phyloP scores from a whole-genome alignment of 2,113 vertebrate species.

The Theropithecus gelada region DNA sequence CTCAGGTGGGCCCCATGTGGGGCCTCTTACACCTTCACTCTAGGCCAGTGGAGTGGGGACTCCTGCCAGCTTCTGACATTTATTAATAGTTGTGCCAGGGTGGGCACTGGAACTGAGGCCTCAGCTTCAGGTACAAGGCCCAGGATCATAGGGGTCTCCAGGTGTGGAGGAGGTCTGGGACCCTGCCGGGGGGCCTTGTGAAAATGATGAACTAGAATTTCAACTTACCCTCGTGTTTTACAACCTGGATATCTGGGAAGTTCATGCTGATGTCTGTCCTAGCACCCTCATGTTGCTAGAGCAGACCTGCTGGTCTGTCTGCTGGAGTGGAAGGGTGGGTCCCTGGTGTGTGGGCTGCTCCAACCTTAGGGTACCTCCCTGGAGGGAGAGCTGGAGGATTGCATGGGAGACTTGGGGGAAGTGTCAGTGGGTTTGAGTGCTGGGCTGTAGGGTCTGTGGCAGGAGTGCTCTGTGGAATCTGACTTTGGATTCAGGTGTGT shows the following conservation, averaged over 20 bases:
- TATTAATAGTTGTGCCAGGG: not conserved
- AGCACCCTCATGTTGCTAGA: not conserved
- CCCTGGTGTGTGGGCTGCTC: not conserved
- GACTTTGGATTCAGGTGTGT: not conserved
- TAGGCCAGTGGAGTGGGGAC: not conserved
- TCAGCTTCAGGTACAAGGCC: not conserved
- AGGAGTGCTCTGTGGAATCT: not conserved
- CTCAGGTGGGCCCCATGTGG: not conserved
- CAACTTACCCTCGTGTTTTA: not conserved
- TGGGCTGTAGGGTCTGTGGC: not conserved
- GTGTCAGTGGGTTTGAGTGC: not conserved
- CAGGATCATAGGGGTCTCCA: not conserved
- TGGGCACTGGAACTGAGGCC: not conserved
- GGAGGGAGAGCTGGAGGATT: not conserved
- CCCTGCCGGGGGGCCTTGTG: not conserved
- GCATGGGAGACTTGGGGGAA: not conserved
- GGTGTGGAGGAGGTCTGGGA: not conserved
- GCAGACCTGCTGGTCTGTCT: not conserved
- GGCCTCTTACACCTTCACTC: not conserved
- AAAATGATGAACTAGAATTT: constrained; percentile 45
- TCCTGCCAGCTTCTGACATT: not conserved
- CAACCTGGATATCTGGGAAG: not conserved
- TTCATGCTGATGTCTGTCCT: constrained; percentile 8
- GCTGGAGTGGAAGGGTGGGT: not conserved
- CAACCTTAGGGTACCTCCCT: not conserved